Conservation (phyloP, 1,140 invertebrate genomes). For the Brachystomella parvula region DNA sequence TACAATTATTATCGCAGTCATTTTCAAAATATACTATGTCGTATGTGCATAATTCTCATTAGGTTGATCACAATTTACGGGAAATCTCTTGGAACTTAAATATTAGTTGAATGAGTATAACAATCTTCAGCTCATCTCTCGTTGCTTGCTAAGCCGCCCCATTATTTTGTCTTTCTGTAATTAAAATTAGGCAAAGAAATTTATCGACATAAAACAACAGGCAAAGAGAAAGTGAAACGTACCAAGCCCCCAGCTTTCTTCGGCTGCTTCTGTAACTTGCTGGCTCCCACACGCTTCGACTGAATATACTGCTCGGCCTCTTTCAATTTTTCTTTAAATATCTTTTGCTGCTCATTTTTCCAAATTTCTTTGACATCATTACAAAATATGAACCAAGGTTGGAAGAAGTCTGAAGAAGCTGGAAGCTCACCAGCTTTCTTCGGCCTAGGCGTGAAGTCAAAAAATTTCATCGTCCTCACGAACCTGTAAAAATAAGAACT, state of each 20-base stretch:
- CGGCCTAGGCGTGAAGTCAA: conserved; percentile 73
- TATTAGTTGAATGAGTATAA: background rate
- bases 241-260: conserved; percentile 38
- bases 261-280: conserved; percentile 42
- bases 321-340: conserved; percentile 65
- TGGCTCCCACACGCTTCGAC: conserved; percentile 53
- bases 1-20: background rate
- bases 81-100: background rate
- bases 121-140: background rate
- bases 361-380: conserved; percentile 91
- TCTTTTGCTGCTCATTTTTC: conserved; percentile 81
- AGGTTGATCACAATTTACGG: background rate
- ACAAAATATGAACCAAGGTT: conserved; percentile 79
- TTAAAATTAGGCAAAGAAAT: background rate
- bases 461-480: conserved; percentile 70
- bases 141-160: conserved; percentile 16
- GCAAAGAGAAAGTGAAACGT: conserved; percentile 19
- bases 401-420: conserved; percentile 75
- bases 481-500: too few species aligned
- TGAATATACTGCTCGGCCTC: conserved; percentile 41
- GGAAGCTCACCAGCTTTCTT: conserved; percentile 56
- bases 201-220: background rate
- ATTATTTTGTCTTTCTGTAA: conserved; percentile 34
- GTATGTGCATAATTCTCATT: background rate
- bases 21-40: background rate